These are phyloP conservation scores for Micromesistius poutassou DNA, from an alignment of 2,797 vertebrate species.

Conservation along the genomic window DNA sequence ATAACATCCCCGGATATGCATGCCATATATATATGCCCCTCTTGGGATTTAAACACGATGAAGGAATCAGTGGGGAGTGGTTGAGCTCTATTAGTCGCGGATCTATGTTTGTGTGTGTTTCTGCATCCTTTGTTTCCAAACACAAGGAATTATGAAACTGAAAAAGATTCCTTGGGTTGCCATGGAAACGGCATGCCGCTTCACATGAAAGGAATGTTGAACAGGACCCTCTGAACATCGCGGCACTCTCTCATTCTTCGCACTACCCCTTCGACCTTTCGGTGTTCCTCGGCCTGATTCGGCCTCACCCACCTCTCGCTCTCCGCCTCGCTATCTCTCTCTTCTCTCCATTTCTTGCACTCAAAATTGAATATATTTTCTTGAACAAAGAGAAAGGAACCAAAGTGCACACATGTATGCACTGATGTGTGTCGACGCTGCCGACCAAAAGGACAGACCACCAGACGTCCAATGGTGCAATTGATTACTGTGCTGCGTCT, in stretches of 20 bases:
- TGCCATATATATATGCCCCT: no score
- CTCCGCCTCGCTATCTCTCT: constrained; percentile 13
- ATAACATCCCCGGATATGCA: background rate
- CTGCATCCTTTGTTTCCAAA: background rate
- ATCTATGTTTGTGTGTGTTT: background rate
- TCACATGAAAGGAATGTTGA: constrained; percentile 38
- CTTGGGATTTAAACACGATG: background rate
- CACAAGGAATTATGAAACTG: constrained; percentile 24
- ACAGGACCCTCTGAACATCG: constrained; percentile 31
- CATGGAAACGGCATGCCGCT: constrained; percentile 65
- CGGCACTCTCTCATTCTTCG: background rate
- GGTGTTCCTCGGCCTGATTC: background rate
- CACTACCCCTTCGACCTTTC: background rate
- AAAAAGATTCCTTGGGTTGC: constrained; percentile 46
- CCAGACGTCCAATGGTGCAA: background rate
- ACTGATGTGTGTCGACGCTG: background rate
- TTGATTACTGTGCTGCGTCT: background rate
- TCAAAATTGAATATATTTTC: background rate
- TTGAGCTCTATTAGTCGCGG: background rate
- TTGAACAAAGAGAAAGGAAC: background rate
- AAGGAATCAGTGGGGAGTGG: constrained; percentile 4
- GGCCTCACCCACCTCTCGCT: background rate
- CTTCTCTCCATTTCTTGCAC: constrained; percentile 2
- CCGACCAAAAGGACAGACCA: background rate
- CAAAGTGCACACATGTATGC: background rate